Conservation (phyloP, 2,888 invertebrate genomes). For the Pseudococcus viburni region DNA sequence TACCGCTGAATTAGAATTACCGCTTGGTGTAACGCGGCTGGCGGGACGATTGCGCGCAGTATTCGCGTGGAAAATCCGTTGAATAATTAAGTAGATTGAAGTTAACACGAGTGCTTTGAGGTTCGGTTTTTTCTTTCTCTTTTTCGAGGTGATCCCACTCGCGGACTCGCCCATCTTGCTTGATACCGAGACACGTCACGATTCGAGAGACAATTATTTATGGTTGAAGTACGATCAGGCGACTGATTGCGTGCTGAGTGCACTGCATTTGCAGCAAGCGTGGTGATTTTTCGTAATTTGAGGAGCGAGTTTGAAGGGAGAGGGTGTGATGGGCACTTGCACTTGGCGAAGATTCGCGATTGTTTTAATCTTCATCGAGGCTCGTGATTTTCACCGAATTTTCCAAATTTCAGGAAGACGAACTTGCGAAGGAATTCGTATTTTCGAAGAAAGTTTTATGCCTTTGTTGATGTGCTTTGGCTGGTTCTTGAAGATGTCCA, state of each 20-base stretch:
- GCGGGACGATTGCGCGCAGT: too few relatives aligned
- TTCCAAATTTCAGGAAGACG: too few relatives aligned
- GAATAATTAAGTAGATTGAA: not conserved
- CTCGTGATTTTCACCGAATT: too few relatives aligned
- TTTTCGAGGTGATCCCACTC: not conserved
- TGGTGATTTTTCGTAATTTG: not conserved
- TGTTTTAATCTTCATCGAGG: too few relatives aligned
- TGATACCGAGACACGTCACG: not conserved
- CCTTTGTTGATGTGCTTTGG: too few relatives aligned
- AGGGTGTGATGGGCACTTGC: too few relatives aligned
- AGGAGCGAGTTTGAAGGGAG: not conserved
- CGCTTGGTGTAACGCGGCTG: not conserved
- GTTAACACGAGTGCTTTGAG: not conserved
- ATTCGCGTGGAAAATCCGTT: conserved; percentile 25
- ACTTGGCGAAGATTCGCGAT: too few relatives aligned
- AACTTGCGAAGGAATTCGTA: too few relatives aligned
- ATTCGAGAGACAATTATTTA: not conserved
- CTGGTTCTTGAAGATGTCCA: too few relatives aligned
- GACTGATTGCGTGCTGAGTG: conserved; percentile 3
- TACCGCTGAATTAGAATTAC: not conserved
- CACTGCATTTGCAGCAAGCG: not conserved
- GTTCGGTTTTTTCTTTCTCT: not conserved
- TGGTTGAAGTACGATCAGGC: not conserved
- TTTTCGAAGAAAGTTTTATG: too few relatives aligned
- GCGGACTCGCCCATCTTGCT: not conserved